Base-by-base conservation (phyloP, 30 jellyfish, hydroid and myxozoan genomes). In the Euphysa ruthae region DNA sequence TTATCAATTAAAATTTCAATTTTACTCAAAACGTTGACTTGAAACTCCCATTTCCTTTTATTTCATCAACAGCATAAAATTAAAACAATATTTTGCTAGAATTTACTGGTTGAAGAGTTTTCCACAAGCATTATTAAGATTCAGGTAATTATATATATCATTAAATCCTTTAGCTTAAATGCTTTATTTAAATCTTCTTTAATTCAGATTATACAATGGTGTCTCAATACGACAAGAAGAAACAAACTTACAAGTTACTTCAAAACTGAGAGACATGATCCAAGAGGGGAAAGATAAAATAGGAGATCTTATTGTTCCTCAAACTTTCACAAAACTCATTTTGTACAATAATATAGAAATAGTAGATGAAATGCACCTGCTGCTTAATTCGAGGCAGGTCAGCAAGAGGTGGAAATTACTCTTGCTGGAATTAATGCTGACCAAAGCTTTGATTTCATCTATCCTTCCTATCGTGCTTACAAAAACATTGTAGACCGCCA, bases 331-430 rank as follows among this genome's bases (percentile, higher is more conserved):
- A 5, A 46, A 46, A 46, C 60, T 46, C n/a, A 38, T 38, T 46
- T 25, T 46, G 23, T n/a, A 29, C 18, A 46, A 46, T 29, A 46
- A 46, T 8, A 30, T 56, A 16, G 43, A 24, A 24, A 56, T 56
- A 19, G 22, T 19, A 19, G 70, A 56, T 30, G 70, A 6, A 0
- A 56, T 56, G 70, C 43, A 18, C 70, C 70, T 21, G 58, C 70
- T 19, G 70, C 66, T 12, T 28, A 52, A 21, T 22, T 52, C 30
- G 66, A 52, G 20, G 66, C 31, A 52, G 66, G 66, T 52, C 21
- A 52, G 21, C 66, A 52, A 52, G 20, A 14, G 30, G 66, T 14
- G 66, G 70, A 12, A 24, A 56, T 56, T 18, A 56, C 27, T 12
- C 27, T 27, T 56, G 70, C 15, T 30, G 44, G 43, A 35, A 30